Evolutionary conservation across 1,140 invertebrate species (phyloP), one percentile per base, ranked within the genome.

Genomic region (Ganaspis sp.): DNA sequence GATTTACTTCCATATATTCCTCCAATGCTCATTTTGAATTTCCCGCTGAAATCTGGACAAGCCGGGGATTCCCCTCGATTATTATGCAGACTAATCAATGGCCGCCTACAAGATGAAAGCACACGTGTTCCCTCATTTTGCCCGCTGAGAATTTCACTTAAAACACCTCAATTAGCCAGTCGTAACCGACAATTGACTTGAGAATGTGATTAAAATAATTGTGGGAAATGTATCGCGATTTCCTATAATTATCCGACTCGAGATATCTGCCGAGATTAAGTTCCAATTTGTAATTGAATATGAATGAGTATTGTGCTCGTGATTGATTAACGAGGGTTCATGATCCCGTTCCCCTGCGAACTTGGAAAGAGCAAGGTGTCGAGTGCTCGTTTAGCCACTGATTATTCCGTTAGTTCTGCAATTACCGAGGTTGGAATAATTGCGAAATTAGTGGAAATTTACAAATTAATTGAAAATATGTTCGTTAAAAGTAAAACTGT

Each of bases 1-100:
- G 87, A 89, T 89, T 88, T 89, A 89, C 84, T 81, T 83, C 80
- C 84, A 88, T 87, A 79, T 72, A 15, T 42, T 42, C 8, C 2
- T 9, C 9, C 40, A 42, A 4, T 12, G 40, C 15, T 42, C 40
- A 42, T 42, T 42, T 42, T 6, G 29, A 34, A 34, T 34, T 34
- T 34, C 29, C 29, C 29, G 29, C 29, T 2, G 29, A 34, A 34
- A 34, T n/a, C 29, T 34, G 2, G 29, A 34, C 29, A 34, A 34
- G 2, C 29, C 6, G 29, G n/a, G n/a, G 42, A 4, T 49, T 12
- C 17, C 11, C 4, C 9, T 49, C 4, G 17, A 4, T 49, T 49
- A 49, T 49, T 34, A 12, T 49, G 42, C 11, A 15, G 12, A n/a
- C 42, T 0, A 49, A 49, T 34, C 6, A 34, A 34, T 34, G 42